Percentiles rank a stretch among this genome's conserved stretches.
These are phyloP conservation scores for Drosophila willistoni DNA, from an alignment of 1,140 invertebrate species.

Conservation along the genomic window DNA sequence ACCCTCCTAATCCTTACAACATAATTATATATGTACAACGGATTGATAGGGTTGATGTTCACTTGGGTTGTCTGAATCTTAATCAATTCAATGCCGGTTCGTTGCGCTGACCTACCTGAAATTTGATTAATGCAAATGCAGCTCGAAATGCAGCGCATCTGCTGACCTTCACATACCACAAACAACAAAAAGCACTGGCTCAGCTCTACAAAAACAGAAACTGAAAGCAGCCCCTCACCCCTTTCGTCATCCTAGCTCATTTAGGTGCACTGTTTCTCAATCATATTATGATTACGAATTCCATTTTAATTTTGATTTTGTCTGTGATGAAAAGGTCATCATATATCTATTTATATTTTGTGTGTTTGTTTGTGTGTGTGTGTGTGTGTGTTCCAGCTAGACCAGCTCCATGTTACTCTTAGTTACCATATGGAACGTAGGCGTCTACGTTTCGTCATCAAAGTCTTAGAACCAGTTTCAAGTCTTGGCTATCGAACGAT, in stretches of 20 bases:
- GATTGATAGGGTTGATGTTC: too few relatives aligned
- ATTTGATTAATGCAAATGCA: constrained; percentile 11
- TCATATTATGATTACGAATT: constrained; percentile 13
- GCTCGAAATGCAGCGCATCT: constrained; percentile 10
- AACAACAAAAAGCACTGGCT: constrained; percentile 5
- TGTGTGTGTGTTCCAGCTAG: too few relatives aligned
- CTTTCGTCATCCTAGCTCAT: not conserved
- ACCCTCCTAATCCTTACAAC: not conserved
- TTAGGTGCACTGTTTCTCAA: not conserved
- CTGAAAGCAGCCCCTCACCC: not conserved
- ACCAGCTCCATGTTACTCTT: too few relatives aligned
- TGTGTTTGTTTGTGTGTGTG: not conserved
- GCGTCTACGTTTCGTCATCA: not conserved
- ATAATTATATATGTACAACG: not conserved
- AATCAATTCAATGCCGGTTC: constrained; percentile 1
- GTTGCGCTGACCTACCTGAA: not conserved
- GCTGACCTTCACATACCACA: constrained; percentile 2
- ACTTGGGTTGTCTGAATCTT: not conserved
- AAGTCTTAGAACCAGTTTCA: not conserved
- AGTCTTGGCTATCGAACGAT: not conserved
- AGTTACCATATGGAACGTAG: too few relatives aligned
- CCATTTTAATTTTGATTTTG: not conserved
- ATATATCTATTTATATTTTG: not conserved
- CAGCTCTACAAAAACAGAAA: not conserved
- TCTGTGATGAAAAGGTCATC: constrained; percentile 1